Base-by-base conservation (phyloP, 2,888 invertebrate genomes). In the Iselma pallidipennis region DNA sequence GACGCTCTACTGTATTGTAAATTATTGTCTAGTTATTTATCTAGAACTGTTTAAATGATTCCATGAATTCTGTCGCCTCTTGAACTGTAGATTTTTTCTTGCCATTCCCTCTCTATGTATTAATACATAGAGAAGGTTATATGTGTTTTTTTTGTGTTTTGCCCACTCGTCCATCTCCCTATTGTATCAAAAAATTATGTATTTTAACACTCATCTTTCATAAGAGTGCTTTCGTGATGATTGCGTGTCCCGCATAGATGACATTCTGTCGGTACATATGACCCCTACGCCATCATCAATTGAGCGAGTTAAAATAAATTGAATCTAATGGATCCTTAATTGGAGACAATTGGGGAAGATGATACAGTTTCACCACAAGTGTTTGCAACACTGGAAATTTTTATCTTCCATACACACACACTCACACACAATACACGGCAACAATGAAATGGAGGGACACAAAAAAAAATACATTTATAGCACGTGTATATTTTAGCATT, bases 251-350 rank as follows among this genome's bases (percentile, higher is more conserved):
- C 80, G 79, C 80, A 80, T 79, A 66, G 73, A 74, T 71, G 73
- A 72, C 73, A 72, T 70, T 71, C 72, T 16, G 16, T 74, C 72
- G 74, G 74, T 72, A 71, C 76, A 78, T 76, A 76, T 80, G 81
- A 81, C 81, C 80, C 80, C 79, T 78, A 78, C 78, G 77, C 79
- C 77, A 74, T 72, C 72, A 72, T 74, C 81, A 81, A 82, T 82
- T 82, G 78, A 81, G 80, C 81, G 76, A 80, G 81, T 82, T 82
- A 81, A 81, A 74, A 72, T 79, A 78, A 82, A 83, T 83, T 83
- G 79, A 78, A 74, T 72, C 74, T 81, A 82, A 82, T 82, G 80
- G 78, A 69, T 70, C 67, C 73, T 82, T 81, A 81, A 82, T 82
- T 82, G 80, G 74, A 67, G 58, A 65, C 79, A 81, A 81, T 81